Evolutionary conservation across 2,113 vertebrate genomes (phyloP).

Genomic region (Coregonus clupeaformis): DNA sequence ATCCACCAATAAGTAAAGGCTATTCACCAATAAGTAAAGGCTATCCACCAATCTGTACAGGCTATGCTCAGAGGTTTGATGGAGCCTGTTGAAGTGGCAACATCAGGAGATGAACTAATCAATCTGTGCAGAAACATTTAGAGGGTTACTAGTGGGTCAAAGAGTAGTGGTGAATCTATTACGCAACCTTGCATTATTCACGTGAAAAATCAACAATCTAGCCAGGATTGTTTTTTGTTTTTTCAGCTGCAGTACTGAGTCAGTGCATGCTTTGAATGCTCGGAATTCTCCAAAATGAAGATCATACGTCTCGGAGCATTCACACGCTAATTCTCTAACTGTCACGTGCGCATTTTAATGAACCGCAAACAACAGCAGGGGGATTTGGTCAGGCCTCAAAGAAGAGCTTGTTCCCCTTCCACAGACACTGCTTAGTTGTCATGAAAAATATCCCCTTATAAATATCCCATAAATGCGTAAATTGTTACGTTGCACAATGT

Average conservation of each 20-base stretch:
- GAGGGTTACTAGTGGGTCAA: conserved; percentile 32
- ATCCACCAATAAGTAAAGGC: too few relatives aligned
- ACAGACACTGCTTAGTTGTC: background rate
- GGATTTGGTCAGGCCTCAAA: conserved; percentile 1
- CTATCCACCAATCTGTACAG: too few relatives aligned
- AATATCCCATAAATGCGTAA: background rate
- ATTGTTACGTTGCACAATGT: background rate
- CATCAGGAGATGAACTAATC: background rate
- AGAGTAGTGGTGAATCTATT: conserved; percentile 15
- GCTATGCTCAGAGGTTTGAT: background rate
- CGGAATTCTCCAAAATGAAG: conserved; percentile 28
- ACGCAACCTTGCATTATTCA: conserved; percentile 16
- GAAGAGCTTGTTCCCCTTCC: conserved; percentile 12
- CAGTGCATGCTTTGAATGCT: conserved; percentile 15
- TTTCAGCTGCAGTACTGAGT: conserved; percentile 2
- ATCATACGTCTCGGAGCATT: conserved; percentile 34
- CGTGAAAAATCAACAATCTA: background rate
- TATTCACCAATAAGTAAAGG: too few relatives aligned
- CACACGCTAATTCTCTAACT: conserved; percentile 26
- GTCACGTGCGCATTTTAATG: conserved; percentile 40
- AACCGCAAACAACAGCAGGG: conserved; percentile 25
- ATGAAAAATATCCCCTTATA: background rate
- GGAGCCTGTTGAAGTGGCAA: background rate
- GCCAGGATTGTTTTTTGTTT: background rate
- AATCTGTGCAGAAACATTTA: background rate